These are phyloP conservation scores for Eptatretus atami DNA, from an alignment of 2,797 vertebrate genomes.

Conservation along the genomic window DNA sequence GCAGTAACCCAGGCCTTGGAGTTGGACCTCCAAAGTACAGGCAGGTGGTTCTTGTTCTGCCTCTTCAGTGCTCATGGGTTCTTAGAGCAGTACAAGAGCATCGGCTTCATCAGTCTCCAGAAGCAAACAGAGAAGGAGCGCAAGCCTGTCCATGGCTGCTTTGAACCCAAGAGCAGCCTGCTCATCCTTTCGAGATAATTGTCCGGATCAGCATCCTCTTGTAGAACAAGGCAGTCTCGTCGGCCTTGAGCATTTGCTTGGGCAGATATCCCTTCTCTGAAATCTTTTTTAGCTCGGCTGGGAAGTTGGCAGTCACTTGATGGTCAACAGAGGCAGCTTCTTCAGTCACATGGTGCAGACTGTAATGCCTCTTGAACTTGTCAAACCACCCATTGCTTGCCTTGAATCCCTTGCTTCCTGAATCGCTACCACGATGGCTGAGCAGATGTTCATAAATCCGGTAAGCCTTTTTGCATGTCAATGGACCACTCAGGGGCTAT, in stretches of 20 bases:
- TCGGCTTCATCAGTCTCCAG: neutral
- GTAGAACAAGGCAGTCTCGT: slow-evolving; percentile 3
- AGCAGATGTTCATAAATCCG: too few species aligned
- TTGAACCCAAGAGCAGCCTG: neutral
- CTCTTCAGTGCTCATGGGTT: slow-evolving; percentile 1
- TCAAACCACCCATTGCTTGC: too few species aligned
- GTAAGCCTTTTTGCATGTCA: too few species aligned
- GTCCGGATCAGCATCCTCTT: neutral
- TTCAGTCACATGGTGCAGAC: neutral
- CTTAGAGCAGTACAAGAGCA: neutral
- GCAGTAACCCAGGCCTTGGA: neutral
- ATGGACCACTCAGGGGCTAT: too few species aligned
- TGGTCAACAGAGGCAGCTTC: neutral
- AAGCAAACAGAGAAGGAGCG: neutral
- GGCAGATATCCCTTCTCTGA: neutral
- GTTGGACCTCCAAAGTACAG: neutral
- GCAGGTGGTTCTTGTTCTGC: neutral
- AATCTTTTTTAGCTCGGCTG: neutral
- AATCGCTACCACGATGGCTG: too few species aligned
- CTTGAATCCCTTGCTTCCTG: too few species aligned
- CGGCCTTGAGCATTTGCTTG: neutral
- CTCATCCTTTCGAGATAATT: neutral
- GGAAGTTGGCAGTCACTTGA: neutral
- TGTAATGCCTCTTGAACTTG: neutral
- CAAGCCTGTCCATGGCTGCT: neutral